Conservation (phyloP, 2,113 vertebrate genomes). For the Synodontis membranacea region DNA sequence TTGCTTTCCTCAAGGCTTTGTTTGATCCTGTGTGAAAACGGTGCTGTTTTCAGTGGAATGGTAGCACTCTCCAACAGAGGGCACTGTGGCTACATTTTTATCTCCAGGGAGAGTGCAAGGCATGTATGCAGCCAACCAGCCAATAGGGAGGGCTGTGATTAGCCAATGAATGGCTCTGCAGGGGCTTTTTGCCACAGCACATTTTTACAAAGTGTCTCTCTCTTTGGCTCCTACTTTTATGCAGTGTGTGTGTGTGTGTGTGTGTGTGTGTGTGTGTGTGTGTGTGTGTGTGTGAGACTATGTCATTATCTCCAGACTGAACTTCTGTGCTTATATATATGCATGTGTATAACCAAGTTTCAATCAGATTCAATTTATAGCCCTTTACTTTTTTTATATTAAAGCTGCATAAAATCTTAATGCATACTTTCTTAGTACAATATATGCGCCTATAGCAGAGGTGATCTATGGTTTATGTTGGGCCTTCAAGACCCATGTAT, state of each 20-base stretch:
- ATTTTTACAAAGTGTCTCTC: constrained; percentile 43
- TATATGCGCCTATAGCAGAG: not conserved
- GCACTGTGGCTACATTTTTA: constrained; percentile 55
- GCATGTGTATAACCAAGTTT: constrained; percentile 5
- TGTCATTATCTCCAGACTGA: constrained; percentile 25
- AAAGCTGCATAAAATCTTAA: not conserved
- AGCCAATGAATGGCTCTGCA: constrained; percentile 49
- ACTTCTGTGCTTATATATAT: not conserved
- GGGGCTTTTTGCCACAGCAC: constrained; percentile 35
- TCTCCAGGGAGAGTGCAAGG: constrained; percentile 44
- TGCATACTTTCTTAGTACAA: not conserved
- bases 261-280: constrained; percentile 13
- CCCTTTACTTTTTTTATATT: not conserved
- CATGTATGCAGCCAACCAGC: constrained; percentile 36
- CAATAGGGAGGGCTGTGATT: constrained; percentile 46
- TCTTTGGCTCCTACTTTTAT: constrained; percentile 42
- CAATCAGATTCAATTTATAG: not conserved
- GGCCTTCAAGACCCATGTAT: not conserved
- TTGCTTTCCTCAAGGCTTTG: constrained; percentile 9
- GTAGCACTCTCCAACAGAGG: constrained; percentile 49
- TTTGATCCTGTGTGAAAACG: not conserved
- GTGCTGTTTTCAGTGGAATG: not conserved
- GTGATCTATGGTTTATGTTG: not conserved
- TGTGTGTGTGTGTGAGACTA: not conserved
- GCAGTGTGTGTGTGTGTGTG: constrained; percentile 18